A percentile compares a stretch with the other conserved stretches of the same genome.
These are phyloP conservation scores for Scomber japonicus DNA, from an alignment of 2,113 vertebrate species.

Conservation along the genomic window DNA sequence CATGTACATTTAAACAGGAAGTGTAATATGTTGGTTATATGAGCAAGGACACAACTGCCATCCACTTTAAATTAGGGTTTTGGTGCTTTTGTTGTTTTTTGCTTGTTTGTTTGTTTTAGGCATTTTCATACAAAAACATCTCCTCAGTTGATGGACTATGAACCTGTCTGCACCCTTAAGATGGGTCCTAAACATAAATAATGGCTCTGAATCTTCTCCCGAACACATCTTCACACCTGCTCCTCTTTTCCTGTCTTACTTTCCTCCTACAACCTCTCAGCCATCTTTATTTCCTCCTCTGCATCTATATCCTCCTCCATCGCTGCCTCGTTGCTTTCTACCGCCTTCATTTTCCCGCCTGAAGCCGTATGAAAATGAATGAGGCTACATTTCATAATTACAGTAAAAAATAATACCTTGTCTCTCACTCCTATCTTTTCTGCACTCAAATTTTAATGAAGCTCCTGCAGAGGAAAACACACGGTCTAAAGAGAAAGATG, in stretches of 20 bases:
- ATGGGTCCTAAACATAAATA: constrained; percentile 31
- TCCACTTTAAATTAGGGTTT: background rate
- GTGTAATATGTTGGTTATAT: background rate
- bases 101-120: background rate
- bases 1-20: background rate
- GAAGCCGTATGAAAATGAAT: constrained; percentile 48
- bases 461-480: constrained; percentile 14
- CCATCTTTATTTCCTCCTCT: background rate
- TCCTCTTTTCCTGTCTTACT: background rate
- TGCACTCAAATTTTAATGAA: constrained; percentile 59
- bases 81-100: too few relatives aligned
- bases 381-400: constrained; percentile 67
- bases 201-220: constrained; percentile 13
- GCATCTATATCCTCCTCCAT: background rate
- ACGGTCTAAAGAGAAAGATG: constrained; percentile 7
- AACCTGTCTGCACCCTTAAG: background rate
- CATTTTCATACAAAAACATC: background rate
- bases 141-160: background rate
- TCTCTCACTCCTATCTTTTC: constrained; percentile 22
- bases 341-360: constrained; percentile 17
- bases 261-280: background rate
- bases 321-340: background rate
- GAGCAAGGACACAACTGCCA: background rate
- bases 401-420: constrained; percentile 38
- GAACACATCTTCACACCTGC: constrained; percentile 40